Conservation (phyloP, 2,888 invertebrate species). For the Acleris laterana region DNA sequence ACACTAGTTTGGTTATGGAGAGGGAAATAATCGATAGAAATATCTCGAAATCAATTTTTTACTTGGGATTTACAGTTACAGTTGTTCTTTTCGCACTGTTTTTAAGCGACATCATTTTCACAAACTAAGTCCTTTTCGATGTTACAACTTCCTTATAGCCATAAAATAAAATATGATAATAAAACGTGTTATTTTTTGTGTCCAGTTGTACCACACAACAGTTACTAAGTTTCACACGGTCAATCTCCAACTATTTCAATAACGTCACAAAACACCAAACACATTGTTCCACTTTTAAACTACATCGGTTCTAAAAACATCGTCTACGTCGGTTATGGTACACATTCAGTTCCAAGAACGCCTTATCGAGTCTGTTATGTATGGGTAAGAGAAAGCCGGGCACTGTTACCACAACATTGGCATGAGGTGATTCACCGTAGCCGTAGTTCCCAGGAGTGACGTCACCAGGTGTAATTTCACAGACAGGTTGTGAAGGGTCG, state of each 20-base stretch:
- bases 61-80: too few relatives aligned
- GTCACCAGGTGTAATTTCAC: conserved; percentile 13
- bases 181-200: neutral
- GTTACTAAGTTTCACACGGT: neutral
- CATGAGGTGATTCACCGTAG: conserved; percentile 11
- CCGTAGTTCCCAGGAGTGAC: conserved; percentile 2
- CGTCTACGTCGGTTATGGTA: neutral
- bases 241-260: neutral
- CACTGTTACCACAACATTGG: neutral
- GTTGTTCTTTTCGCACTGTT: too few relatives aligned
- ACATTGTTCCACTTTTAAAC: conserved; percentile 7
- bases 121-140: too few relatives aligned
- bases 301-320: neutral
- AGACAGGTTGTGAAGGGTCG: neutral
- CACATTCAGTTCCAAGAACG: too few relatives aligned
- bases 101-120: too few relatives aligned
- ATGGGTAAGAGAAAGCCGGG: neutral
- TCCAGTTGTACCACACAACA: neutral
- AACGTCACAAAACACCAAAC: neutral
- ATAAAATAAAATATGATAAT: too few relatives aligned
- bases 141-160: too few relatives aligned
- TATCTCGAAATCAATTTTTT: too few relatives aligned
- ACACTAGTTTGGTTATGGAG: too few relatives aligned
- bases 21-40: neutral
- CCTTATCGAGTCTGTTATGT: too few relatives aligned